Base-by-base conservation (phyloP, 2,113 vertebrate genomes). In the Microtus oregoni region DNA sequence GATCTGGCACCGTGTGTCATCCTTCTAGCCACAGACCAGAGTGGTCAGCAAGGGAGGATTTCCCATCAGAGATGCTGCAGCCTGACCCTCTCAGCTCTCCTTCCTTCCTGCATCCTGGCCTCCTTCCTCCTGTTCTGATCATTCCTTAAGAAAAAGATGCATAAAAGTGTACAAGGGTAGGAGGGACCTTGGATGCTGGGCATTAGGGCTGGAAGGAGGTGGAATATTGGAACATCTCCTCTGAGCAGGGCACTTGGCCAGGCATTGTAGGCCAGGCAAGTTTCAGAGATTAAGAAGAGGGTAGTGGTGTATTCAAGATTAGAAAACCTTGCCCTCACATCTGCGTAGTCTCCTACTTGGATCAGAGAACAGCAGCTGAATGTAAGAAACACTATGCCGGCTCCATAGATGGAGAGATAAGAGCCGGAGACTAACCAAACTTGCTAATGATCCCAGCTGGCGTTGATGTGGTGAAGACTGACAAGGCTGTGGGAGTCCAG, bases 21-120 rank as follows among this genome's bases (percentile, higher is more conserved):
- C 83, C 70, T 96, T 61, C 22, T 9, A 94, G 73, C 58, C 79
- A 47, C 86, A 72, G 79, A 85, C 83, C 87, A 79, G 85, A 86
- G 86, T 50, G 85, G 38, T 75, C 19, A 58, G 78, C 15, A 82
- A 63, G 70, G 47, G 13, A n/a, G 83, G 47, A 20, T 67, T 72
- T 58, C 17, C 41, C 12, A 1, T 13, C 20, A 67, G 78, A 65
- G 44, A 50, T 4, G 13, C n/a, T 32, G 32, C 24, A 76, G 61
- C n/a, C 89, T 83, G 13, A 55, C 26, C 85, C 63, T 30, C 52
- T 77, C 63, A 9, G 3, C 30, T 67, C 47, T 41, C 32, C 55
- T 91, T 76, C 65, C 78, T 85, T 87, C 73, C 68, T 79, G 26
- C 17, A 9, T 44, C 44, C 93, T 79, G 35, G 24, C 44, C 38